These are phyloP conservation scores for Oryzias woworae DNA, from an alignment of 2,113 vertebrate species.

Conservation along the genomic window DNA sequence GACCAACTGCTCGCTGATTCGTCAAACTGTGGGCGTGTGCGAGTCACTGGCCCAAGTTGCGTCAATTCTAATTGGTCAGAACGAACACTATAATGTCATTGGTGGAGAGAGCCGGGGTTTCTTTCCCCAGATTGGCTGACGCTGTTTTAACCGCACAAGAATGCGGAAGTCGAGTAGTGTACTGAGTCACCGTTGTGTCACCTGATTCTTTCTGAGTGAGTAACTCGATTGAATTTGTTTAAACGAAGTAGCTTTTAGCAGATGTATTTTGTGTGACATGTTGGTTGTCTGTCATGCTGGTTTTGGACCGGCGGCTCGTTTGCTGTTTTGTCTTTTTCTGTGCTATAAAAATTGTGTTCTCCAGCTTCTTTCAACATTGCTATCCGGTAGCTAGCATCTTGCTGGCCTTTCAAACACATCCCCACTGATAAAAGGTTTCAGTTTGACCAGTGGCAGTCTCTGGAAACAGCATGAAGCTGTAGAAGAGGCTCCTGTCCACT, in stretches of 20 bases:
- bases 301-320: conserved; percentile 8
- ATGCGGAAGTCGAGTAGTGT: conserved; percentile 81
- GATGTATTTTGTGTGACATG: conserved; percentile 15
- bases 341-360: conserved; percentile 7
- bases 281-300: neutral
- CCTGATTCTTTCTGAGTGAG: conserved; percentile 84
- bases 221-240: conserved; percentile 74
- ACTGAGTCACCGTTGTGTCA: conserved; percentile 86
- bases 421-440: conserved; percentile 29
- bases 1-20: conserved; percentile 53
- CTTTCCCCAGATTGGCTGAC: conserved; percentile 56
- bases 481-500: conserved; percentile 15
- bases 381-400: conserved; percentile 58
- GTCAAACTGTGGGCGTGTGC: conserved; percentile 74
- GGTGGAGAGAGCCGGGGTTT: neutral
- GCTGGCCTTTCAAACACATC: conserved; percentile 47
- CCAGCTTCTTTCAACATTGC: conserved; percentile 23
- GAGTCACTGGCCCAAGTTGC: conserved; percentile 19
- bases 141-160: conserved; percentile 66
- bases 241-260: conserved; percentile 39
- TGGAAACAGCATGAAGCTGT: neutral
- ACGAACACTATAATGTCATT: conserved; percentile 23
- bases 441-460: conserved; percentile 31
- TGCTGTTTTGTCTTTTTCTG: conserved; percentile 24
- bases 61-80: conserved; percentile 51